Conservation (phyloP, 1,140 invertebrate species). For the Thaumetopoea pityocampa region DNA sequence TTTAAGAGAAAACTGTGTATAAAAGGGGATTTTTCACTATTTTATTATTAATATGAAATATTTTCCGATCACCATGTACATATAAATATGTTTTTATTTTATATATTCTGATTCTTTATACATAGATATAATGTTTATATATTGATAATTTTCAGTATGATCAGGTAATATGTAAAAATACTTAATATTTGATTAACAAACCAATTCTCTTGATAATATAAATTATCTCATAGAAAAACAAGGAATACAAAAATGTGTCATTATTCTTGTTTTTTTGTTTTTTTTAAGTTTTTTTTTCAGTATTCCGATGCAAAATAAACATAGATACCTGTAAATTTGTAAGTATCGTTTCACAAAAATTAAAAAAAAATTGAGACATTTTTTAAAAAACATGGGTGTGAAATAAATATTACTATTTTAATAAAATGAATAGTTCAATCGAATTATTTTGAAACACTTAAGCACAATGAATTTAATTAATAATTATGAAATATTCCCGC, state of each 20-base stretch:
- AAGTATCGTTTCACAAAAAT: conserved; percentile 58
- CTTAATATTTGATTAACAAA: conserved; percentile 60
- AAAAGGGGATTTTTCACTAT: conserved; percentile 10
- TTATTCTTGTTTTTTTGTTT: conserved; percentile 30
- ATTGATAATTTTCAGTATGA: conserved; percentile 54
- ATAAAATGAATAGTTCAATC: too few species aligned
- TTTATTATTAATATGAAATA: conserved; percentile 12
- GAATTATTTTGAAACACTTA: too few species aligned
- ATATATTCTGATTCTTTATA: conserved; percentile 45
- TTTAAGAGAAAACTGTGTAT: conserved; percentile 15
- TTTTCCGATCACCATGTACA: conserved; percentile 40
- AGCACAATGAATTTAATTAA: not conserved
- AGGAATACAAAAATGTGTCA: conserved; percentile 64
- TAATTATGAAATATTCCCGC: conserved; percentile 31
- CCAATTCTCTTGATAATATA: conserved; percentile 67
- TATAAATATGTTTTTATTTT: conserved; percentile 50
- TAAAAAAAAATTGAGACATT: conserved; percentile 46
- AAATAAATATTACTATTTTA: too few species aligned
- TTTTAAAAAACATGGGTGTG: too few species aligned
- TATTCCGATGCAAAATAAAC: conserved; percentile 33
- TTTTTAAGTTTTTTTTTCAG: conserved; percentile 28
- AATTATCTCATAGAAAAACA: conserved; percentile 70
- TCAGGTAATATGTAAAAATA: conserved; percentile 72
- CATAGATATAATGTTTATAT: conserved; percentile 16
- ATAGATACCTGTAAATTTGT: conserved; percentile 38